Evolutionary conservation across 1,140 invertebrate genomes (phyloP).

Genomic region (Gonioctena quinquepunctata): DNA sequence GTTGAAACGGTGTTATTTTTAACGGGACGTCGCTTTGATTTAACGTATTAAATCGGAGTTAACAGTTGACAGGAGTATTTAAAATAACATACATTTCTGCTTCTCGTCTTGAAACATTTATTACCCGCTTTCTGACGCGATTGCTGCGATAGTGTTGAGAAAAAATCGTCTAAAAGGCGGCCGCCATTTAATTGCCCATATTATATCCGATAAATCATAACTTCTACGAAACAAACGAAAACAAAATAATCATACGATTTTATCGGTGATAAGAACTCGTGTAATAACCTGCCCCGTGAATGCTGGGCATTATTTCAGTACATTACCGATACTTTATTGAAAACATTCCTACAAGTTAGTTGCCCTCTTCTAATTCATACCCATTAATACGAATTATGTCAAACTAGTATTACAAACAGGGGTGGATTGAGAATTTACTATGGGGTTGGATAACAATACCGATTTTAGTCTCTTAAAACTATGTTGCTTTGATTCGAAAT

Average conservation of each 20-base stretch:
- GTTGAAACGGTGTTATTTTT: constrained; percentile 46
- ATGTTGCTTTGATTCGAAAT: no score
- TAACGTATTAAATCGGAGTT: constrained; percentile 40
- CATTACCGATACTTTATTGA: constrained; percentile 9
- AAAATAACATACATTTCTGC: constrained; percentile 49
- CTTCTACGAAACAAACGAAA: constrained; percentile 9
- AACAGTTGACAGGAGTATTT: constrained; percentile 45
- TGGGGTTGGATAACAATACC: no score
- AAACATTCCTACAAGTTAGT: constrained; percentile 5
- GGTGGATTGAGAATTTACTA: no score
- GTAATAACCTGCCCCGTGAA: neutral
- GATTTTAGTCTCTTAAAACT: no score
- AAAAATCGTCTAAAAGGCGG: neutral
- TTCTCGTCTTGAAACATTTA: constrained; percentile 41
- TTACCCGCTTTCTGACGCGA: constrained; percentile 16
- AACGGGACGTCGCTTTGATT: constrained; percentile 43
- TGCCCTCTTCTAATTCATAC: neutral
- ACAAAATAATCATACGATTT: constrained; percentile 15
- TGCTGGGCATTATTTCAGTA: neutral
- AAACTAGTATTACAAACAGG: neutral
- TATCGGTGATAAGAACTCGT: constrained; percentile 1
- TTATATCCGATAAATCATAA: constrained; percentile 36
- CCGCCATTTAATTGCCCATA: constrained; percentile 26
- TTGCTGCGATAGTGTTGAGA: neutral
- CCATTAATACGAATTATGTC: constrained; percentile 14